Evolutionary conservation across 2,888 invertebrate genomes (phyloP), one percentile per base, ranked within the genome.

Genomic region (Gymnocheta viridis): DNA sequence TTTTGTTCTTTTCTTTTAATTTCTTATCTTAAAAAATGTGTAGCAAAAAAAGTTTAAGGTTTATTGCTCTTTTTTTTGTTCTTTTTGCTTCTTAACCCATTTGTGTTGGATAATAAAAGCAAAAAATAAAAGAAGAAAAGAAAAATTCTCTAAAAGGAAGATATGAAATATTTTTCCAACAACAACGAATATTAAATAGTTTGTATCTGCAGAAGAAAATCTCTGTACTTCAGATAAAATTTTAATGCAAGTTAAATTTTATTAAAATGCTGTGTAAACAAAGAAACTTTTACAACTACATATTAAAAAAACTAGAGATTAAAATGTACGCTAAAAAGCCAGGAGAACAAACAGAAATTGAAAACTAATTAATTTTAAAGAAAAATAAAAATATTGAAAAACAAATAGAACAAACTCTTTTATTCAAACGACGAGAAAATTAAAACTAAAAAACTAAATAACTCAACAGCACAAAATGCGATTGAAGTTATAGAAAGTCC

Each of bases 31-130:
- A 9, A 29, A 27, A 32, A 67, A 49, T 6, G 35, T 19, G 24
- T 14, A 49, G 4, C n/a, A 58, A 17, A 22, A 49, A 41, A 41
- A 51, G 32, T 24, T 38, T 5, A 54, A 70, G 70, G 78, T 70
- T 62, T 78, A 54, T 70, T 70, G 69, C 32, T 51, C 51, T 32
- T 70, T 62, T 78, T 67, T 29, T 38, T 14, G 2, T 29, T 29
- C n/a, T 19, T 6, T 32, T 35, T 19, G 38, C 49, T 69, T 19
- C 69, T 78, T 69, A 78, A 77, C 77, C 77, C 56, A 60, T 49
- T 78, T 78, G n/a, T 29, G 2, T 58, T 47, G 10, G 41, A 10
- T 24, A 29, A 27, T 12, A 51, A 54, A 2, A 24, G 2, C n/a
- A 32, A 19, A 44, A 58, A 10, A 35, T 12, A 54, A 54, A 17